phyloP scores from a whole-genome alignment of 2,888 invertebrate genomes.

The Melitaea athalia region DNA sequence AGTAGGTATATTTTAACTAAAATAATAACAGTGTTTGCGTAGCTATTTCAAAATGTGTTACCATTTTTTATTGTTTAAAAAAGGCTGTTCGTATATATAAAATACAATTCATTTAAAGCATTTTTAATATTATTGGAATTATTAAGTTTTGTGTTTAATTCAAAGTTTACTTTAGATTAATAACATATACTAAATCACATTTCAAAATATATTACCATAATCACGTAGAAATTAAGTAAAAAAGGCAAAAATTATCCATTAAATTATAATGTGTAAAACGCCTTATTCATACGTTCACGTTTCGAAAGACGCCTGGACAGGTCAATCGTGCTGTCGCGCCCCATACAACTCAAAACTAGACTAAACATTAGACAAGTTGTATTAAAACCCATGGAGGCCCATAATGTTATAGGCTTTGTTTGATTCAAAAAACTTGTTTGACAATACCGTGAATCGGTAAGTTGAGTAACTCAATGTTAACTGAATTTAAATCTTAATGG shows the following conservation, averaged over 20 bases:
- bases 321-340: conserved; percentile 61
- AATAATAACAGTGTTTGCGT: too few species aligned
- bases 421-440: conserved; percentile 23
- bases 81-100: too few species aligned
- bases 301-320: conserved; percentile 63
- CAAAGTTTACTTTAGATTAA: too few species aligned
- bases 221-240: too few species aligned
- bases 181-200: too few species aligned
- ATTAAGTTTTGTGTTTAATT: too few species aligned
- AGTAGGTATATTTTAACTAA: too few species aligned
- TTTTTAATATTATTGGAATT: too few species aligned
- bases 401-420: conserved; percentile 31
- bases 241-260: background rate
- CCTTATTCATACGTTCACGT: conserved; percentile 34
- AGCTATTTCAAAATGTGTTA: too few species aligned
- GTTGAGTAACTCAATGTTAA: background rate
- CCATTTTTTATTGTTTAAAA: too few species aligned
- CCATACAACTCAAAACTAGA: conserved; percentile 37
- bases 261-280: conserved; percentile 2
- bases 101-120: too few species aligned
- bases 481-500: conserved; percentile 12
- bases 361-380: conserved; percentile 34
- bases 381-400: conserved; percentile 20
- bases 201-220: too few species aligned
- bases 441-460: conserved; percentile 27